Conservation (phyloP, 2,797 vertebrate genomes). For the Clarias fuscus region DNA sequence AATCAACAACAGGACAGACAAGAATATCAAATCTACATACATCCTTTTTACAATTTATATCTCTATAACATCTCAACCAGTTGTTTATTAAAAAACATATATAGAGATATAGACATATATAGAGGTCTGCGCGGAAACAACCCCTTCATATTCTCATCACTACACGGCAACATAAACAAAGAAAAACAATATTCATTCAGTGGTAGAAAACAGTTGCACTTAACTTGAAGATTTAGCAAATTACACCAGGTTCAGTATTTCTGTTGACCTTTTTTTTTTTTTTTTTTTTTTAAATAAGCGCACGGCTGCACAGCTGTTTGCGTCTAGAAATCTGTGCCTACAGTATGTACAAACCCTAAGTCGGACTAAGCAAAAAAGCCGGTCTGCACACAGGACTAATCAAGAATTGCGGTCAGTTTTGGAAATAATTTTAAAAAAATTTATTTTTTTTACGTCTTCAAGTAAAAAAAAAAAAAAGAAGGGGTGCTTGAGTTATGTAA, state of each 20-base stretch:
- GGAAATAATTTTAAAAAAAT: no score
- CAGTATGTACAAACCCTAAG: background rate
- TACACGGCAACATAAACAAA: background rate
- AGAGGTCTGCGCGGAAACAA: no score
- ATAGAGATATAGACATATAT: background rate
- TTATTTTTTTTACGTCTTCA: no score
- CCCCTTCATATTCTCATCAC: background rate
- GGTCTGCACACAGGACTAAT: background rate
- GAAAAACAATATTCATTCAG: background rate
- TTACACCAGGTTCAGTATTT: background rate
- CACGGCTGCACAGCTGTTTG: background rate
- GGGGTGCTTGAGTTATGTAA: no score
- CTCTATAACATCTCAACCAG: background rate
- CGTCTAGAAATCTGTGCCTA: background rate
- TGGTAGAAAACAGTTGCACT: background rate
- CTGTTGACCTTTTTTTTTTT: background rate
- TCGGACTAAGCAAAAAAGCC: background rate
- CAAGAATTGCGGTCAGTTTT: no score
- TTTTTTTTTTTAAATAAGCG: no score
- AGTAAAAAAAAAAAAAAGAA: no score
- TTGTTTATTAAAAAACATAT: background rate
- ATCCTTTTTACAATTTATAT: background rate
- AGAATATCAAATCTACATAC: conserved; percentile 27
- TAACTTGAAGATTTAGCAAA: background rate
- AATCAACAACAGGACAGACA: background rate